phyloP scores from a whole-genome alignment of 2,797 vertebrate genomes.

The Hirundo rustica region DNA sequence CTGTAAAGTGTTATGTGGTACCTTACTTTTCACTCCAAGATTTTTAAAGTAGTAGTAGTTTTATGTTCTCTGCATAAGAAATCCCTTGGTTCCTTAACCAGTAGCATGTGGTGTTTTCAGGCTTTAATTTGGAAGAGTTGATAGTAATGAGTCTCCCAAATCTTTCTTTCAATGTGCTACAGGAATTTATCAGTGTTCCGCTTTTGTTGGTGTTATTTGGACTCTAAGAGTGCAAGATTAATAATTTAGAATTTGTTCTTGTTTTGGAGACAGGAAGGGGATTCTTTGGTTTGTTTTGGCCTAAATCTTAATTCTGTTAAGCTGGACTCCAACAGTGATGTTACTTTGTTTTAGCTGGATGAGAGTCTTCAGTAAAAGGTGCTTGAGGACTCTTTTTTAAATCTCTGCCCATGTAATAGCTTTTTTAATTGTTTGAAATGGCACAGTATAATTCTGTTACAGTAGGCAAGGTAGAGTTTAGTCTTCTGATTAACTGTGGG shows the following conservation, averaged over 20 bases:
- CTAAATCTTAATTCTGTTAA: background rate
- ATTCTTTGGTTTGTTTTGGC: background rate
- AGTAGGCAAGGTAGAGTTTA: background rate
- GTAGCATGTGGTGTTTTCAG: background rate
- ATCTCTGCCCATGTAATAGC: background rate
- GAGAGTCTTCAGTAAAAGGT: background rate
- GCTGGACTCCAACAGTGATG: too few species aligned
- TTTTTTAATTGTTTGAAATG: background rate
- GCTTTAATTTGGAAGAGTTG: background rate
- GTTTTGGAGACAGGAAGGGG: background rate
- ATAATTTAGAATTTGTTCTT: background rate
- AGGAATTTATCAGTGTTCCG: background rate
- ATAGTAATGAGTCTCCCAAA: background rate
- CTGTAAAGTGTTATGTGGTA: background rate
- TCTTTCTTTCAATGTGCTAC: background rate
- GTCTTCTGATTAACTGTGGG: background rate
- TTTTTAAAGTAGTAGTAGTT: background rate
- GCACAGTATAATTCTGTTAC: background rate
- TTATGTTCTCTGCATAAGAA: background rate
- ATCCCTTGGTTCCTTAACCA: background rate
- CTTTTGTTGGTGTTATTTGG: background rate
- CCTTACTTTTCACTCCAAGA: background rate
- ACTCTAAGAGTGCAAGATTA: background rate
- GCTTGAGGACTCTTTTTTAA: background rate
- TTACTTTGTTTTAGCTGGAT: background rate